phyloP scores from a whole-genome alignment of 2,797 vertebrate species.

The Aplochiton taeniatus region DNA sequence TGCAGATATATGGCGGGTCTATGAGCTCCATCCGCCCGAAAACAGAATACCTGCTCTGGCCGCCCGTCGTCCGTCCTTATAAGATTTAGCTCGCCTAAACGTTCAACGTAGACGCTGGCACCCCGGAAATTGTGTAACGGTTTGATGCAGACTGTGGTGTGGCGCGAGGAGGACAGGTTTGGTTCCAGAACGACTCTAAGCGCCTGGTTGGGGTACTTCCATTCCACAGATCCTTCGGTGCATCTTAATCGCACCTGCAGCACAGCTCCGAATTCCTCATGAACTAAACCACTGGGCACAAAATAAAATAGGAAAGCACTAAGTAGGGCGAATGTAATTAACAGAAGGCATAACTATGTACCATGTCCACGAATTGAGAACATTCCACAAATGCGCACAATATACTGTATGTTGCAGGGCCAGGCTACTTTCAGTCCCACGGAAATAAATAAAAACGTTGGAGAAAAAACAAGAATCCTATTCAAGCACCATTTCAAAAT shows the following conservation, averaged over 20 bases:
- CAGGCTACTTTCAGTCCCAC: too few relatives aligned
- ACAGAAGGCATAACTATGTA: too few relatives aligned
- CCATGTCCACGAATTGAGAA: too few relatives aligned
- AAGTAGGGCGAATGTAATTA: background rate
- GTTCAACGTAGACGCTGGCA: constrained; percentile 75
- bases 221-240: constrained; percentile 74
- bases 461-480: too few relatives aligned
- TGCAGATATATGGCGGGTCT: constrained; percentile 78
- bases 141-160: constrained; percentile 75
- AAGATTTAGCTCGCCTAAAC: constrained; percentile 65
- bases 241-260: constrained; percentile 82
- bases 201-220: constrained; percentile 77
- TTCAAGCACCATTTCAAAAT: too few relatives aligned
- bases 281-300: constrained; percentile 66
- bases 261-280: constrained; percentile 61
- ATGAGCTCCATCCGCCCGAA: constrained; percentile 53
- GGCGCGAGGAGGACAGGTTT: constrained; percentile 60
- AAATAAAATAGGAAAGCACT: background rate
- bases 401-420: too few relatives aligned
- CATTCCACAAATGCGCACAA: too few relatives aligned
- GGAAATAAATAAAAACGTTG: too few relatives aligned
- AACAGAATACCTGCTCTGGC: constrained; percentile 70
- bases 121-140: constrained; percentile 66
- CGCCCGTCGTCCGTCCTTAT: constrained; percentile 58
- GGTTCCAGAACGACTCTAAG: constrained; percentile 78